phyloP scores from a whole-genome alignment of 30 jellyfish, hydroid and myxozoan genomes.

The Calvadosia cruxmelitensis region DNA sequence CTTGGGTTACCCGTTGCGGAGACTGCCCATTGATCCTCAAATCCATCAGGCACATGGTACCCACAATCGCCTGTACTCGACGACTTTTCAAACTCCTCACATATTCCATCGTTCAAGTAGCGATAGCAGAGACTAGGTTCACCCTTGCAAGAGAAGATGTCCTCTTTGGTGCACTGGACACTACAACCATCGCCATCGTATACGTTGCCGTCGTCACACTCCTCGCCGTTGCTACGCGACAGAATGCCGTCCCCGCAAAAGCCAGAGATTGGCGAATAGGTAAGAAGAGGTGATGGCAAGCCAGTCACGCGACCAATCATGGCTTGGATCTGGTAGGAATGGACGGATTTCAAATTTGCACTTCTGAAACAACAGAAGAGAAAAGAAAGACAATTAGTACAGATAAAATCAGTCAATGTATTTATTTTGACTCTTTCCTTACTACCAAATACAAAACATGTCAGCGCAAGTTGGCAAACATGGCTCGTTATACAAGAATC shows the following conservation, averaged over 20 bases:
- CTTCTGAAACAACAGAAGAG: not conserved
- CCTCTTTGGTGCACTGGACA: constrained; percentile 61
- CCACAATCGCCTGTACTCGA: constrained; percentile 77
- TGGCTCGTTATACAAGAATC: too few species aligned
- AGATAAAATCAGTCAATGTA: too few species aligned
- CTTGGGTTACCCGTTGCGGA: constrained; percentile 30
- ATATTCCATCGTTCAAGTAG: constrained; percentile 76
- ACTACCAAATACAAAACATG: too few species aligned
- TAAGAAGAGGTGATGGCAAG: constrained; percentile 64
- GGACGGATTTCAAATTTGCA: not conserved
- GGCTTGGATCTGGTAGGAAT: constrained; percentile 40
- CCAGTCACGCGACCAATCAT: constrained; percentile 33
- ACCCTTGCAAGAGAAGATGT: constrained; percentile 66
- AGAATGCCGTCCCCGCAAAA: constrained; percentile 91
- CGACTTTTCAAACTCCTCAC: constrained; percentile 69
- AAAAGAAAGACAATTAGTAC: too few species aligned
- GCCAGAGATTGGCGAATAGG: constrained; percentile 31
- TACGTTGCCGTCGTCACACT: constrained; percentile 86
- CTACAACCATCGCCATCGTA: constrained; percentile 92
- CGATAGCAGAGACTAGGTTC: constrained; percentile 86
- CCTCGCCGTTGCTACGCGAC: constrained; percentile 36
- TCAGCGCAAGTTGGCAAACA: too few species aligned
- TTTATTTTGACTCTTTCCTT: too few species aligned
- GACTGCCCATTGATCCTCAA: constrained; percentile 86
- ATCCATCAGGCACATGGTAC: constrained; percentile 68